Base-by-base conservation (phyloP, 2,113 vertebrate genomes). In the Saccopteryx leptura region DNA sequence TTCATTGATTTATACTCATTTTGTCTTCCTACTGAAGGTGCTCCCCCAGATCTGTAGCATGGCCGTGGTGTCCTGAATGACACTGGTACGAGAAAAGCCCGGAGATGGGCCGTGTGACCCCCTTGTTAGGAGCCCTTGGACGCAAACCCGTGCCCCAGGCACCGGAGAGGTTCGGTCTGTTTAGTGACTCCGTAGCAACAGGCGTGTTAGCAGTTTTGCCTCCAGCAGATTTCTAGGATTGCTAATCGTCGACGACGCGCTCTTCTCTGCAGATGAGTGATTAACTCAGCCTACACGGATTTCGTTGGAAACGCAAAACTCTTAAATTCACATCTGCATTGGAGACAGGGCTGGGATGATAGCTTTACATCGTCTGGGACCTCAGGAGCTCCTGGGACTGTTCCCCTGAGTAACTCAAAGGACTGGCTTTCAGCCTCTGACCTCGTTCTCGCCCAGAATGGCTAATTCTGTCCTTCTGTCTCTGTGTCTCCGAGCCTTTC, bases 21-120 rank as follows among this genome's bases (percentile, higher is more conserved):
- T 66, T 12, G 5, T 28, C 39, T 61, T 58, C 86, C 61, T 11
- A 12, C 15, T 1, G 10, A 28, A 52, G 19, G 31, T 9, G 7
- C 54, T 48, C 33, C 10, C 56, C 33, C 78, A n/a, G 76, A 39
- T 82, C n/a, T 23, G 23, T 52, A 23, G 84, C 19, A 31, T 75
- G 33, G 5, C 21, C 15, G 5, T 9, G n/a, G 72, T 7, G 48
- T 8, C 5, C 23, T 19, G 71, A 63, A 17, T n/a, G 63, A 76
- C 78, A 33, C 3, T 33, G 78, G 31, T 28, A 28, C 39, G 50
- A 5, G 28, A 58, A 52, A 9, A 65, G 46, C 48, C 48, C 3
- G 21, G 56, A 54, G 28, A 5, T 39, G 0, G 4, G 15, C 50
- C 84, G 9, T 0, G 0, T 15, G 60, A 31, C 82, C 68, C 6